Base-by-base conservation (phyloP, 2,888 invertebrate genomes). In the Synanthedon tipuliformis region DNA sequence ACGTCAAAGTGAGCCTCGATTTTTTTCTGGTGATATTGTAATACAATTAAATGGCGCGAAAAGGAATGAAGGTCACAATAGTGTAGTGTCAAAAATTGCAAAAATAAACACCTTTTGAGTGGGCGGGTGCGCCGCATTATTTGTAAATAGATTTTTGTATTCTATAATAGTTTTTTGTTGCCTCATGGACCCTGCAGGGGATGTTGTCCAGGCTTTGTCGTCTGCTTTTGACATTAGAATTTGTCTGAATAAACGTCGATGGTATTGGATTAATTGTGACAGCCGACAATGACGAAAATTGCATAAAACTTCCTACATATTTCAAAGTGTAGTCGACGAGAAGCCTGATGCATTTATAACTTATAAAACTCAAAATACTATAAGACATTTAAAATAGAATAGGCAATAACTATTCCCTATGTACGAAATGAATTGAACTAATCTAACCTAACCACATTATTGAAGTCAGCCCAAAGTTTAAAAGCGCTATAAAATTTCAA, bases 81-180 rank as follows among this genome's bases (percentile, higher is more conserved):
- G 71, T 68, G 76, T 80, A 81, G 80, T 83, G 75, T 65, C 7
- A 15, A 68, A 79, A 81, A 78, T 75, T 84, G 83, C 81, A 78
- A 83, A 55, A 86, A 87, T 86, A 86, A 87, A 86, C 86, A 87
- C 83, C 83, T 85, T 86, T 85, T 73, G 85, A 86, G 86, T 86
- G 82, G 87, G 87, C 87, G 87, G 83, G 79, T 76, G 78, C 71
- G 68, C 64, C 34, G 34, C 76, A 78, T 74, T 85, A 81, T 87
- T 86, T 86, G 83, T 81, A 87, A 86, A 86, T 85, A 86, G 75
- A 75, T 78, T 84, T 82, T 83, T 49, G 49, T 49, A 49, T 49
- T 13, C 53, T 56, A 63, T 60, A 61, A 64, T 60, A 61, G 54
- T 55, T 52, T 52, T 51, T n/a, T 13, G n/a, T 13, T 53, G 51